A percentile compares a stretch with the other conserved stretches of the same genome.
These are phyloP conservation scores for Mythimna loreyi DNA, from an alignment of 2,888 invertebrate species.

Conservation along the genomic window DNA sequence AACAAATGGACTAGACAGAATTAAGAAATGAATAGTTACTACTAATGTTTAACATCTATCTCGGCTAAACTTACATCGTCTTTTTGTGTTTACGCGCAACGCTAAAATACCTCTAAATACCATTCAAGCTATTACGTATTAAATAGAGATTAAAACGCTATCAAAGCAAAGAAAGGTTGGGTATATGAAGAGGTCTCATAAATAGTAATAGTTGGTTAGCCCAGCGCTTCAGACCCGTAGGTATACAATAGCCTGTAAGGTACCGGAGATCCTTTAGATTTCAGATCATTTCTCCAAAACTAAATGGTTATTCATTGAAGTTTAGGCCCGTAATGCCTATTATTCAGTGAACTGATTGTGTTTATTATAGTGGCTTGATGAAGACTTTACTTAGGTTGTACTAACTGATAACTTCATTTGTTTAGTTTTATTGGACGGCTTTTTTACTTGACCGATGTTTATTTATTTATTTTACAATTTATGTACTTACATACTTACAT, in stretches of 20 bases:
- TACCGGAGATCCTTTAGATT: conserved; percentile 1
- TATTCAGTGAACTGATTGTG: not conserved
- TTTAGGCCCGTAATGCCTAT: not conserved
- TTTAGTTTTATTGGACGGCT: too few species aligned
- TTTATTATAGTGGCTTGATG: too few species aligned
- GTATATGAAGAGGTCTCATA: conserved; percentile 30
- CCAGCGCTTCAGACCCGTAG: not conserved
- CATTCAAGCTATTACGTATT: conserved; percentile 7
- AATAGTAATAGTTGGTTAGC: conserved; percentile 41
- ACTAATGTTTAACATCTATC: not conserved
- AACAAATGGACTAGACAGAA: too few species aligned
- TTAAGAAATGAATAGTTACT: too few species aligned
- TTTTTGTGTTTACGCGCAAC: not conserved
- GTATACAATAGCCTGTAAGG: conserved; percentile 1
- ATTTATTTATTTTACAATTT: too few species aligned
- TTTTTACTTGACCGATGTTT: too few species aligned
- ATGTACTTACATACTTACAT: too few species aligned
- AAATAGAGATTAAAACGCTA: conserved; percentile 39
- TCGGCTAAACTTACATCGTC: not conserved
- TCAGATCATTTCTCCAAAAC: not conserved
- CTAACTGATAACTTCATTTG: too few species aligned
- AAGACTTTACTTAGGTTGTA: too few species aligned
- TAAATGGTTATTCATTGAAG: conserved; percentile 2
- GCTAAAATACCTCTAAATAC: conserved; percentile 12
- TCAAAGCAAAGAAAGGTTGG: conserved; percentile 24